A percentile compares a stretch with the other conserved stretches of the same genome.
phyloP scores from a whole-genome alignment of 2,888 invertebrate species.

The Quadriops clusia region DNA sequence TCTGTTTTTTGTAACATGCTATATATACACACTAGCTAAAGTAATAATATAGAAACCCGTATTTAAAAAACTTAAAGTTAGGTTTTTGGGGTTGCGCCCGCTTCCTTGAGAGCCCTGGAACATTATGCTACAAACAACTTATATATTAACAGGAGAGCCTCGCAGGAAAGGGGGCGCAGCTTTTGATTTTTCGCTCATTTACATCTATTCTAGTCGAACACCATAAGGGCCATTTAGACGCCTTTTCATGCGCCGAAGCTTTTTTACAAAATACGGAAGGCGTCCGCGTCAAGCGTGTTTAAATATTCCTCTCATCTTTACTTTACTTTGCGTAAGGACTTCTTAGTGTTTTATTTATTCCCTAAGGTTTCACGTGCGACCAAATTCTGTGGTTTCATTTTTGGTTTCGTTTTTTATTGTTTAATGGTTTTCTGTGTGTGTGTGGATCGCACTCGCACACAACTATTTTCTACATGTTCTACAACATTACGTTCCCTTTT shows the following conservation, averaged over 20 bases:
- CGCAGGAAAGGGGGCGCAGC: slow-evolving; percentile 29
- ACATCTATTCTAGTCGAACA: slow-evolving; percentile 25
- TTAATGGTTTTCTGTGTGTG: no score
- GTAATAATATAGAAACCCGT: slow-evolving; percentile 32
- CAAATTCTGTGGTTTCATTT: slow-evolving; percentile 3
- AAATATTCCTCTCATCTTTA: no score
- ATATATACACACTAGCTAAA: slow-evolving; percentile 17
- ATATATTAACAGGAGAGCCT: slow-evolving; percentile 30
- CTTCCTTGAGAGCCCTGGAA: slow-evolving; percentile 28
- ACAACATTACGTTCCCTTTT: no score
- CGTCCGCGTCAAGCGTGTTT: no score
- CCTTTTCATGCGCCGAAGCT: no score
- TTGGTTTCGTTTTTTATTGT: no score
- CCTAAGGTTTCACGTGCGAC: slow-evolving; percentile 1
- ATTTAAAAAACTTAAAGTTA: slow-evolving; percentile 32
- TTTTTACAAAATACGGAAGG: no score
- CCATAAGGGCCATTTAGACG: no score
- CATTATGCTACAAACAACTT: slow-evolving; percentile 36
- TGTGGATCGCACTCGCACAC: no score
- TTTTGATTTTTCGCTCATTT: slow-evolving; percentile 39
- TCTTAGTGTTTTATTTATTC: no score
- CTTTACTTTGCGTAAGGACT: no score
- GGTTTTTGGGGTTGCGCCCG: slow-evolving; percentile 27
- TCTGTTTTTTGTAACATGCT: slow-evolving; percentile 9
- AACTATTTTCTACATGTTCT: no score